A percentile compares a stretch with the other conserved stretches of the same genome.
Evolutionary conservation across 2,797 vertebrate species (phyloP).

Genomic region (Gymnoscopelus braueri): DNA sequence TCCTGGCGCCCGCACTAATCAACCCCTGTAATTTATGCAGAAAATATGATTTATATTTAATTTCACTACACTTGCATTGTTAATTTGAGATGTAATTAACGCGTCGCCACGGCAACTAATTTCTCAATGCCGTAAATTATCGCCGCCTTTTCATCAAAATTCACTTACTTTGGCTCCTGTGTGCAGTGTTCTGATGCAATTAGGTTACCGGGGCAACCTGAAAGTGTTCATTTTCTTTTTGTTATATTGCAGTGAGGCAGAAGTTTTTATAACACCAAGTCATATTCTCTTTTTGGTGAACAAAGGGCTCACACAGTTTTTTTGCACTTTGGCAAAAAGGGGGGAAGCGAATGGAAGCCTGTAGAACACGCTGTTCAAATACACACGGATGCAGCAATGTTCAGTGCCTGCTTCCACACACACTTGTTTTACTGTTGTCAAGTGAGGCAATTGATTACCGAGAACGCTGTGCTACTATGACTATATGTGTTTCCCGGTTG

Average conservation of each 20-base stretch:
- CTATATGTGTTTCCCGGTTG: slow-evolving; percentile 67
- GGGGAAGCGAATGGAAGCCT: slow-evolving; percentile 28
- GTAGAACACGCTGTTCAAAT: slow-evolving; percentile 42
- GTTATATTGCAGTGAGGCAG: slow-evolving; percentile 94
- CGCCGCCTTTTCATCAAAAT: slow-evolving; percentile 99
- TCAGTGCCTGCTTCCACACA: slow-evolving; percentile 35
- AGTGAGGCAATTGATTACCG: slow-evolving; percentile 64
- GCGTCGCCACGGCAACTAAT: slow-evolving; percentile 99
- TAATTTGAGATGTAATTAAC: slow-evolving; percentile 99
- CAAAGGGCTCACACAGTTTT: slow-evolving; percentile 72
- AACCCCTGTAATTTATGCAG: slow-evolving; percentile 99
- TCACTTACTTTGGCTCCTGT: slow-evolving; percentile 99
- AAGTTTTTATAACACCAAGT: slow-evolving; percentile 91
- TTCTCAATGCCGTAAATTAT: slow-evolving; percentile 99
- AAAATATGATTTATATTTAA: slow-evolving; percentile 99
- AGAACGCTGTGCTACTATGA: slow-evolving; percentile 57
- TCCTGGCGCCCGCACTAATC: slow-evolving; percentile 99
- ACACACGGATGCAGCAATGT: slow-evolving; percentile 36
- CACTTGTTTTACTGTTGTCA: slow-evolving; percentile 48
- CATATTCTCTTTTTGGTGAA: slow-evolving; percentile 77
- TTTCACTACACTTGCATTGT: slow-evolving; percentile 99
- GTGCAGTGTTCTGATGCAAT: slow-evolving; percentile 99
- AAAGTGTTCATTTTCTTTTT: slow-evolving; percentile 99
- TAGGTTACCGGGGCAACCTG: slow-evolving; percentile 99
- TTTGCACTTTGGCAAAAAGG: slow-evolving; percentile 56